Percentiles rank a stretch among this genome's conserved stretches.
phyloP scores from a whole-genome alignment of 1,140 invertebrate genomes.

The Popillia japonica region DNA sequence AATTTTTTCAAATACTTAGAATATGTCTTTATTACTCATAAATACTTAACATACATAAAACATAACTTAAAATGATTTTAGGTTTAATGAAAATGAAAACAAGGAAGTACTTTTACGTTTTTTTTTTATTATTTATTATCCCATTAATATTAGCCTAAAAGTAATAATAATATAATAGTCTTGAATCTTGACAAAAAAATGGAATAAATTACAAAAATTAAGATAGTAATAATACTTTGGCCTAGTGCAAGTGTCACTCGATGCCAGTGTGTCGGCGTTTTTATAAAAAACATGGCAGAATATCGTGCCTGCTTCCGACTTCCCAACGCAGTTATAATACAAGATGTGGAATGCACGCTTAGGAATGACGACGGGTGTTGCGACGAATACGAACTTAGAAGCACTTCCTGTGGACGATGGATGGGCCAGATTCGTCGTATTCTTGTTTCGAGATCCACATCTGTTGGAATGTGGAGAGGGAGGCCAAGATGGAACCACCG shows the following conservation, averaged over 20 bases:
- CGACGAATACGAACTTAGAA: slow-evolving; percentile 73
- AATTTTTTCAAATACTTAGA: background rate
- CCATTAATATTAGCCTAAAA: slow-evolving; percentile 57
- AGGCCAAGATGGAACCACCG: slow-evolving; percentile 86
- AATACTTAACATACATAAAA: slow-evolving; percentile 21
- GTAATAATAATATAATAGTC: slow-evolving; percentile 53
- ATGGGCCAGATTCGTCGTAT: slow-evolving; percentile 92
- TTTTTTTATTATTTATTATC: slow-evolving; percentile 50
- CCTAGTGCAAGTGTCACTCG: slow-evolving; percentile 56
- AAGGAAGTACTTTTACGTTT: slow-evolving; percentile 26
- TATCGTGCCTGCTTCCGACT: slow-evolving; percentile 40
- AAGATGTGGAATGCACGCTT: slow-evolving; percentile 44
- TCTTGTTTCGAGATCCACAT: slow-evolving; percentile 94
- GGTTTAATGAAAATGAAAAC: slow-evolving; percentile 20
- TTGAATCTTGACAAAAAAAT: slow-evolving; percentile 53
- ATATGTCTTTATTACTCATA: slow-evolving; percentile 12
- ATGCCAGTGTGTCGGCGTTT: slow-evolving; percentile 46
- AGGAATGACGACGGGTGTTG: slow-evolving; percentile 39
- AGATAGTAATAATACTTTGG: slow-evolving; percentile 58
- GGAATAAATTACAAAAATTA: slow-evolving; percentile 50
- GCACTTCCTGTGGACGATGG: slow-evolving; percentile 93
- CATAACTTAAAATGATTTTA: slow-evolving; percentile 4
- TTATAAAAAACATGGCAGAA: slow-evolving; percentile 53
- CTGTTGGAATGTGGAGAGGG: slow-evolving; percentile 83
- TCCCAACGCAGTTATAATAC: slow-evolving; percentile 47